These are phyloP conservation scores for Oncorhynchus tshawytscha DNA, from an alignment of 2,113 vertebrate species.

Conservation along the genomic window DNA sequence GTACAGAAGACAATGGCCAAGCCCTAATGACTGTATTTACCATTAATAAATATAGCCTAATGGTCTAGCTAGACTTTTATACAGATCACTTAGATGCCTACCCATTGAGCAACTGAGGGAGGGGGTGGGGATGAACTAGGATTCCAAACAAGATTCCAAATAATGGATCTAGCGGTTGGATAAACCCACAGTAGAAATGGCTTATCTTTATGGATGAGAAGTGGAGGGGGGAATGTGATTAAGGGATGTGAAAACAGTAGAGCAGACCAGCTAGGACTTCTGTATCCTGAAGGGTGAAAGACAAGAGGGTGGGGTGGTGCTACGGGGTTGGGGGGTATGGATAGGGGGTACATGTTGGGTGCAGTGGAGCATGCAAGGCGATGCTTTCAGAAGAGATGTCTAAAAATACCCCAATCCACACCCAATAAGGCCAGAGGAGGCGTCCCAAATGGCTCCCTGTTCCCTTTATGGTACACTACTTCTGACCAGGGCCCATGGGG, in stretches of 20 bases:
- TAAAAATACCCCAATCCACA: background rate
- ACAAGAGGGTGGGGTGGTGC: constrained; percentile 20
- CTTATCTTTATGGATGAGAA: constrained; percentile 11
- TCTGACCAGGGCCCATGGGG: background rate
- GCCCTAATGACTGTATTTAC: background rate
- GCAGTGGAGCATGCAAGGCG: background rate
- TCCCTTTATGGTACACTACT: background rate
- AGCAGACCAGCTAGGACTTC: background rate
- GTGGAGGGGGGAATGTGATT: background rate
- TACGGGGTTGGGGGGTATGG: background rate
- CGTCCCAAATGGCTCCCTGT: no score
- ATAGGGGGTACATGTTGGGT: constrained; percentile 3
- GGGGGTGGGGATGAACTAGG: background rate
- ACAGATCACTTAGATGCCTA: background rate
- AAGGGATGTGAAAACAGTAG: background rate
- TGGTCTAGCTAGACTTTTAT: background rate
- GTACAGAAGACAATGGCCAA: background rate
- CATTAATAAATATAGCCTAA: background rate
- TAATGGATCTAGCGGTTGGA: background rate
- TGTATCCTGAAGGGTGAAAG: background rate
- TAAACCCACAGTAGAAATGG: background rate
- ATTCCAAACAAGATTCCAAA: background rate
- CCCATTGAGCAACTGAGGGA: no score
- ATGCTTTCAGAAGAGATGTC: background rate
- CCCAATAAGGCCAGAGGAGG: no score